Conservation (phyloP, 2,797 vertebrate species). For the Crypturellus tataupa region DNA sequence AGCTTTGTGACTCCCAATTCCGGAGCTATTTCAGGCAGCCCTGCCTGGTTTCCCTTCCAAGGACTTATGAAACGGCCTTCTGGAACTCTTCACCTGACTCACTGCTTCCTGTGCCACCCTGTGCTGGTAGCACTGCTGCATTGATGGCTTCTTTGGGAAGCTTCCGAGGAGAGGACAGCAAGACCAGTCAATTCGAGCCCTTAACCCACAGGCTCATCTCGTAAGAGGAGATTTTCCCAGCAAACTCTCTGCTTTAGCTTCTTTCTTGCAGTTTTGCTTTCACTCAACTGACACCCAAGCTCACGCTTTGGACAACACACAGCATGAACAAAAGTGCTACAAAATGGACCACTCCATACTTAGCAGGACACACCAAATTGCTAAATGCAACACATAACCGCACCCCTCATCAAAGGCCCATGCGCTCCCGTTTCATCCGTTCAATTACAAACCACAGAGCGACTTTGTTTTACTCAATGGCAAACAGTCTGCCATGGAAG, state of each 20-base stretch:
- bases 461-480: slow-evolving; percentile 72
- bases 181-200: slow-evolving; percentile 2
- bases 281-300: slow-evolving; percentile 1
- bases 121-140: slow-evolving; percentile 24
- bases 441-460: slow-evolving; percentile 80
- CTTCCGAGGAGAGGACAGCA: slow-evolving; percentile 42
- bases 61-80: slow-evolving; percentile 51
- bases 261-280: neutral
- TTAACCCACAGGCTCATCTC: neutral
- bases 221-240: neutral
- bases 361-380: slow-evolving; percentile 71
- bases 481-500: slow-evolving; percentile 72
- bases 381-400: slow-evolving; percentile 74
- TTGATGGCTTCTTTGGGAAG: slow-evolving; percentile 62
- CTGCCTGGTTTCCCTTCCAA: slow-evolving; percentile 60
- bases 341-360: slow-evolving; percentile 54
- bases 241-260: neutral
- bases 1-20: slow-evolving; percentile 45
- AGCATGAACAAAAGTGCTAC: slow-evolving; percentile 10
- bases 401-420: slow-evolving; percentile 78
- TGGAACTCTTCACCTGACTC: slow-evolving; percentile 65
- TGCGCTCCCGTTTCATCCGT: slow-evolving; percentile 73
- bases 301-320: neutral
- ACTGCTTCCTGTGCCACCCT: slow-evolving; percentile 65
- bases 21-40: slow-evolving; percentile 54